Conservation (phyloP, 2,797 vertebrate genomes). For the Hyperoplus lanceolatus region DNA sequence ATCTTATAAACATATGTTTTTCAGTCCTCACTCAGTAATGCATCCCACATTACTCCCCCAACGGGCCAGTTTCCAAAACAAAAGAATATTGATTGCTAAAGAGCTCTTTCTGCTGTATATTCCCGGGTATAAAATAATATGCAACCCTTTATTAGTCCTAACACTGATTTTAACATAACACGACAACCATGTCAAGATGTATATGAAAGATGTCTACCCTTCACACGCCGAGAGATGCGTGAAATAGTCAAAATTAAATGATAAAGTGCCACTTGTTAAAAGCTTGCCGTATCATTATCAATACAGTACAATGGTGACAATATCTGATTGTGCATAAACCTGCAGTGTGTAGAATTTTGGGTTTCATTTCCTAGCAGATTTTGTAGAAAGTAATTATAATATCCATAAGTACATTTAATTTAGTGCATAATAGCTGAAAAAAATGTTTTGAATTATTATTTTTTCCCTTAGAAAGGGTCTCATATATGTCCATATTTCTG, state of each 20-base stretch:
- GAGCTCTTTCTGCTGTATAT: conserved; percentile 62
- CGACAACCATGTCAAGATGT: conserved; percentile 67
- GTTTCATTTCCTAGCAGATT: no score
- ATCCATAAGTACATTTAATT: no score
- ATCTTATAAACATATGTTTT: conserved; percentile 49
- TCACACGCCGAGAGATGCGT: conserved; percentile 31
- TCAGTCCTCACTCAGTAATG: conserved; percentile 54
- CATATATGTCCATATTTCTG: no score
- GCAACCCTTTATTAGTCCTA: conserved; percentile 70
- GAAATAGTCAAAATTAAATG: conserved; percentile 33
- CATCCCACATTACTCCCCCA: conserved; percentile 34
- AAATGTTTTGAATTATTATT: no score
- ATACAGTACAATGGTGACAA: conserved; percentile 31
- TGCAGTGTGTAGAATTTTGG: no score
- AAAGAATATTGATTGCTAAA: conserved; percentile 84
- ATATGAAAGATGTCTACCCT: conserved; percentile 68
- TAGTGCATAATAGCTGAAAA: no score
- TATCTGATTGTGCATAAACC: conserved; percentile 50
- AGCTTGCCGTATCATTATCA: conserved; percentile 44
- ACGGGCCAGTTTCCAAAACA: conserved; percentile 66
- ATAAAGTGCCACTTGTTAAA: conserved; percentile 52
- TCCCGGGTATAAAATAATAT: conserved; percentile 73
- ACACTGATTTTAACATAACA: conserved; percentile 76
- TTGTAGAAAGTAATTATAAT: no score
- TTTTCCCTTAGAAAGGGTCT: no score